Conservation (phyloP, 1,140 invertebrate genomes). For the Pentalonia nigronervosa region DNA sequence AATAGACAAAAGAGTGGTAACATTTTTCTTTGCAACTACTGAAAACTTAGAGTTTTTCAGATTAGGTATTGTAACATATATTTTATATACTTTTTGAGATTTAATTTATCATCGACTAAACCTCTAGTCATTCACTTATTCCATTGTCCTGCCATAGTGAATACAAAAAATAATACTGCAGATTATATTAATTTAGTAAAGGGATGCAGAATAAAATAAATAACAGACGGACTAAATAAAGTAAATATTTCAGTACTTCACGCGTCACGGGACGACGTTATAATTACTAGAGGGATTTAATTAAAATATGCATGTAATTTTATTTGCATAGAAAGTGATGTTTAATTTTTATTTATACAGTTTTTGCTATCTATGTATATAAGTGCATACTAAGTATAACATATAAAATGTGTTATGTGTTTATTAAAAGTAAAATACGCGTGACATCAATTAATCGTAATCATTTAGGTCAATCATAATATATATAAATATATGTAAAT, state of each 20-base stretch:
- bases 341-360: not conserved
- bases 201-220: not conserved
- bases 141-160: not conserved
- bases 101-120: not conserved
- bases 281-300: not conserved
- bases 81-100: not conserved
- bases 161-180: not conserved
- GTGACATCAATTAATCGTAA: too few species aligned
- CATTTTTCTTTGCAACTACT: not conserved
- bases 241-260: slow-evolving; percentile 1
- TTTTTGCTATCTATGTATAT: not conserved
- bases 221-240: not conserved
- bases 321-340: not conserved
- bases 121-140: not conserved
- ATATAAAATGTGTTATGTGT: too few species aligned
- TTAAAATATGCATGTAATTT: not conserved
- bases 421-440: too few species aligned
- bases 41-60: not conserved
- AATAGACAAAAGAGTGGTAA: not conserved
- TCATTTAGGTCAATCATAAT: too few species aligned
- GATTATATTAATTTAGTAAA: not conserved
- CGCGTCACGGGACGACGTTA: not conserved
- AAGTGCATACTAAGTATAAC: too few species aligned
- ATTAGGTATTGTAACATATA: not conserved
- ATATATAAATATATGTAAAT: not conserved